These are phyloP conservation scores for Laupala kohalensis DNA, from an alignment of 1,140 invertebrate genomes.

Conservation along the genomic window DNA sequence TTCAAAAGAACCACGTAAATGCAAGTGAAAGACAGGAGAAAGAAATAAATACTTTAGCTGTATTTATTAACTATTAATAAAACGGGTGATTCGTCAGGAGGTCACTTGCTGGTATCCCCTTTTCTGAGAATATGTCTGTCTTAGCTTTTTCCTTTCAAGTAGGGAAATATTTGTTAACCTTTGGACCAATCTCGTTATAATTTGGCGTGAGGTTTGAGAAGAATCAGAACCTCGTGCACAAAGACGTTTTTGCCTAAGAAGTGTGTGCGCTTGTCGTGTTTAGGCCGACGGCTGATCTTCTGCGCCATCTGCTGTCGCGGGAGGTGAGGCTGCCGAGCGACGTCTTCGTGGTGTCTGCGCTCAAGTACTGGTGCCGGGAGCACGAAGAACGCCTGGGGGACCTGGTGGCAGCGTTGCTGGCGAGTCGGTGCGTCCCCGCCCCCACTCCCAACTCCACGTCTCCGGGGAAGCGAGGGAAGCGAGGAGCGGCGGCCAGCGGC, in stretches of 20 bases:
- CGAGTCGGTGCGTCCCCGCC: conserved; percentile 35
- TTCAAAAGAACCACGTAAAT: too few relatives aligned
- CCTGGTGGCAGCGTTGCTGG: conserved; percentile 60
- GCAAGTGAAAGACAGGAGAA: too few relatives aligned
- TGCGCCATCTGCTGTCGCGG: conserved; percentile 70
- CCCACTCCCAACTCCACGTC: conserved; percentile 58
- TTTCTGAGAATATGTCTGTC: too few relatives aligned
- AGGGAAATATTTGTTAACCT: too few relatives aligned
- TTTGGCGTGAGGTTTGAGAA: not conserved
- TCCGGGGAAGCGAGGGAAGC: conserved; percentile 74
- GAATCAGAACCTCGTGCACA: not conserved
- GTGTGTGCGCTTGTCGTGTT: not conserved
- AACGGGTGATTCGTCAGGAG: too few relatives aligned
- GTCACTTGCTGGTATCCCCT: too few relatives aligned
- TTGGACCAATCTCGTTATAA: not conserved
- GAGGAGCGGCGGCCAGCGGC: conserved; percentile 27
- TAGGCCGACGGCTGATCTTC: conserved; percentile 69
- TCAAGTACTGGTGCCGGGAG: conserved; percentile 86
- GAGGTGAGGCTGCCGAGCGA: conserved; percentile 55
- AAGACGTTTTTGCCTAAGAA: not conserved
- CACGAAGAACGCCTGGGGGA: conserved; percentile 81
- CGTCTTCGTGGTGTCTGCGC: conserved; percentile 72
- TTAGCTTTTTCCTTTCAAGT: too few relatives aligned
- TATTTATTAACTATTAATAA: too few relatives aligned
- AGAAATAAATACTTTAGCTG: too few relatives aligned